Evolutionary conservation across 2,888 invertebrate species (phyloP).

Genomic region (Dynastes hyllus): DNA sequence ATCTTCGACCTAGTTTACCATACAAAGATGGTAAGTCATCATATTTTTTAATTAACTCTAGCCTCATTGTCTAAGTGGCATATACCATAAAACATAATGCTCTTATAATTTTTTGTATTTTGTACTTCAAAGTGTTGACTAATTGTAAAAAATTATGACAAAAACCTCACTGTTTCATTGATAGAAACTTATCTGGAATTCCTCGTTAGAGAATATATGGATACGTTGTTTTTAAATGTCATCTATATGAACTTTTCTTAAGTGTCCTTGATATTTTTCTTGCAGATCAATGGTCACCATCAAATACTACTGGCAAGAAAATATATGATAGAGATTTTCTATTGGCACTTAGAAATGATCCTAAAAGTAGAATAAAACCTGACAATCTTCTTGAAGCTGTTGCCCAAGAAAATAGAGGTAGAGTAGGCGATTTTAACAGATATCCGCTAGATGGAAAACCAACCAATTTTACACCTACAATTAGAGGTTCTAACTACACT

Average conservation of each 20-base stretch:
- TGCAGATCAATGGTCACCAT: constrained; percentile 90
- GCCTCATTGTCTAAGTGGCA: neutral
- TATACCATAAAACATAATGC: too few species aligned
- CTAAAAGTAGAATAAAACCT: constrained; percentile 84
- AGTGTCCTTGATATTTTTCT: constrained; percentile 51
- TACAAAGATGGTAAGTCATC: constrained; percentile 67
- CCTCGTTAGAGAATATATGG: constrained; percentile 48
- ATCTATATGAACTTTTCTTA: constrained; percentile 17
- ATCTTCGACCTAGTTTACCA: constrained; percentile 68
- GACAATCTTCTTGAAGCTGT: constrained; percentile 79
- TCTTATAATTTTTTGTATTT: too few species aligned
- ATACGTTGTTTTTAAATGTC: constrained; percentile 33
- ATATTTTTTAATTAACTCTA: constrained; percentile 8
- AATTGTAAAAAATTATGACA: constrained; percentile 77
- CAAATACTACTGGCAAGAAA: constrained; percentile 86
- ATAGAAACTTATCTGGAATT: too few species aligned
- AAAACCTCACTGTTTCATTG: too few species aligned
- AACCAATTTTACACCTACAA: constrained; percentile 67
- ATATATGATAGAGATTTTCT: constrained; percentile 88
- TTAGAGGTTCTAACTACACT: constrained; percentile 62
- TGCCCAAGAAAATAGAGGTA: constrained; percentile 70
- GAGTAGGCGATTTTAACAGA: constrained; percentile 58
- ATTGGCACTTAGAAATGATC: constrained; percentile 82
- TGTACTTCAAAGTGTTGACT: too few species aligned
- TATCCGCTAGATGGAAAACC: constrained; percentile 60